phyloP scores from a whole-genome alignment of 1,140 invertebrate genomes.

The Cataglyphis hispanica region DNA sequence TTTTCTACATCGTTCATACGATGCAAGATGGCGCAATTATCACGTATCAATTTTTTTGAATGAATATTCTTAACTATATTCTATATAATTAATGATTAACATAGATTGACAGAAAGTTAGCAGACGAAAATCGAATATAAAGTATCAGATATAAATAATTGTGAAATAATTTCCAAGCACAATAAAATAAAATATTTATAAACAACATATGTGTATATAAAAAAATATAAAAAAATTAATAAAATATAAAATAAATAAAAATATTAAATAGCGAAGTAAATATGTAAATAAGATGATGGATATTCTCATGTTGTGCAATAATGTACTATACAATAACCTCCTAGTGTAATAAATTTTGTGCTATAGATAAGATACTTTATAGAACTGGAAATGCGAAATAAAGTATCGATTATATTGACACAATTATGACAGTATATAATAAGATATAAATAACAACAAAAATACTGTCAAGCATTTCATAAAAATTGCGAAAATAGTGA shows the following conservation, averaged over 20 bases:
- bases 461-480: background rate
- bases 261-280: background rate
- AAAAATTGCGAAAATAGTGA: background rate
- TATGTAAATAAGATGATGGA: background rate
- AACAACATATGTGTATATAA: background rate
- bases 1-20: background rate
- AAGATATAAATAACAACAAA: background rate
- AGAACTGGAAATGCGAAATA: too few relatives aligned
- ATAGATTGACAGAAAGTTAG: background rate
- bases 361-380: too few relatives aligned
- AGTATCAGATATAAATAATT: background rate
- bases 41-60: background rate
- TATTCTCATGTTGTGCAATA: background rate
- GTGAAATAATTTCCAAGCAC: background rate
- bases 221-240: background rate
- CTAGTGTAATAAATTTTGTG: background rate
- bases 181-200: too few relatives aligned
- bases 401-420: background rate
- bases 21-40: background rate
- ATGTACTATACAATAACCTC: background rate
- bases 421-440: background rate
- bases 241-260: background rate
- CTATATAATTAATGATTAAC: conserved; percentile 2
- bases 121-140: background rate
- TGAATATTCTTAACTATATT: background rate